Conservation (phyloP, 2,113 vertebrate species). For the Trichomycterus rosablanca region DNA sequence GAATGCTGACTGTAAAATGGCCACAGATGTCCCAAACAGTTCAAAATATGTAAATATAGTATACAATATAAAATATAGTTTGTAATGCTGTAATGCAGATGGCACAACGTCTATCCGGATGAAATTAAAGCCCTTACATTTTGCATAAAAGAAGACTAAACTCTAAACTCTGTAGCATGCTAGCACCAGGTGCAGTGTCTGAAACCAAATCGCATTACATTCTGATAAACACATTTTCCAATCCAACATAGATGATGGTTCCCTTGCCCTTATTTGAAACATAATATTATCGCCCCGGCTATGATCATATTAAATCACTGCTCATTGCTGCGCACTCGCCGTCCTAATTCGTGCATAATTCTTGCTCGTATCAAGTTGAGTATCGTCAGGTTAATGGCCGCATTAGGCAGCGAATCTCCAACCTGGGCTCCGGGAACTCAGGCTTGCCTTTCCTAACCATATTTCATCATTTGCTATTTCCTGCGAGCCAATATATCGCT, state of each 20-base stretch:
- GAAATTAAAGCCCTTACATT: too few species aligned
- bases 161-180: neutral
- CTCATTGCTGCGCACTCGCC: conserved; percentile 49
- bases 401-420: conserved; percentile 67
- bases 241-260: conserved; percentile 31
- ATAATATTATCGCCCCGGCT: conserved; percentile 45
- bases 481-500: conserved; percentile 41
- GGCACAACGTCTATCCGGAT: too few species aligned
- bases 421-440: conserved; percentile 52
- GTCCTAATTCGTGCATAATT: conserved; percentile 66
- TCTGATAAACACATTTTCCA: conserved; percentile 27
- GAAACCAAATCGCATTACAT: conserved; percentile 24
- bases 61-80: too few species aligned
- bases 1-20: too few species aligned
- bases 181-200: conserved; percentile 13
- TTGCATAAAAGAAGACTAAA: too few species aligned
- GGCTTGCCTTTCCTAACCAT: conserved; percentile 50
- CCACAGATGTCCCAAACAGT: too few species aligned
- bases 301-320: conserved; percentile 44
- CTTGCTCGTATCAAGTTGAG: conserved; percentile 61
- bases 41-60: too few species aligned
- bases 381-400: conserved; percentile 65
- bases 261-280: conserved; percentile 39
- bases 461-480: conserved; percentile 64
- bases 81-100: too few species aligned